These are phyloP conservation scores for Blastobasis adustella DNA, from an alignment of 2,888 invertebrate species.

Conservation along the genomic window DNA sequence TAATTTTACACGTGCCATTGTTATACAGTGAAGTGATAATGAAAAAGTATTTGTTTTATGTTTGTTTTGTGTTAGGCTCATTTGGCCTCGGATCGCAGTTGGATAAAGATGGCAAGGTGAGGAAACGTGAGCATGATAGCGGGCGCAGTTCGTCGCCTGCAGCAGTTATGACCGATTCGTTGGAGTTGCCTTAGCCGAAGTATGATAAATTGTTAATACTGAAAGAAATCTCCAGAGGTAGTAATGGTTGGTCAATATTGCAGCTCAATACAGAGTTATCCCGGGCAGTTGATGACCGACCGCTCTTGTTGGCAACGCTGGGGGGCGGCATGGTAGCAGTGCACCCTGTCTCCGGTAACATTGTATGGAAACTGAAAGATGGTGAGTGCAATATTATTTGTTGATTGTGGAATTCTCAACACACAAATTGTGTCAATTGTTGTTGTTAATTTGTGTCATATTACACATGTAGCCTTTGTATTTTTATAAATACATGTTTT, in stretches of 20 bases:
- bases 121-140: neutral
- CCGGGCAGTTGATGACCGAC: constrained; percentile 79
- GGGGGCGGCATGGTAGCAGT: constrained; percentile 95
- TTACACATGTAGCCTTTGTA: too few relatives aligned
- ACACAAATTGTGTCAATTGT: too few relatives aligned
- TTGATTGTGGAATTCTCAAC: too few relatives aligned
- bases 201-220: constrained; percentile 17
- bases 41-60: constrained; percentile 44
- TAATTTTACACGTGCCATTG: constrained; percentile 9
- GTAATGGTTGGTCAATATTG: constrained; percentile 22
- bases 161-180: too few relatives aligned
- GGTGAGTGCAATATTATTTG: constrained; percentile 64
- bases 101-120: constrained; percentile 54
- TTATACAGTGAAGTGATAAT: constrained; percentile 21
- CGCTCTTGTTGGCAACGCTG: constrained; percentile 92
- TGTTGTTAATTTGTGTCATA: too few relatives aligned
- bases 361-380: constrained; percentile 94
- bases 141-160: too few relatives aligned
- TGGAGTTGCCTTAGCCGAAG: constrained; percentile 2
- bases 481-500: too few relatives aligned
- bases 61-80: constrained; percentile 45
- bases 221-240: constrained; percentile 5
- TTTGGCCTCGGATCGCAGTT: constrained; percentile 43
- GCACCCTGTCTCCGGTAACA: constrained; percentile 87
- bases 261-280: constrained; percentile 79